Evolutionary conservation across 1,140 invertebrate genomes (phyloP), one percentile per base, ranked within the genome.

Genomic region (Drosophila seguyi): DNA sequence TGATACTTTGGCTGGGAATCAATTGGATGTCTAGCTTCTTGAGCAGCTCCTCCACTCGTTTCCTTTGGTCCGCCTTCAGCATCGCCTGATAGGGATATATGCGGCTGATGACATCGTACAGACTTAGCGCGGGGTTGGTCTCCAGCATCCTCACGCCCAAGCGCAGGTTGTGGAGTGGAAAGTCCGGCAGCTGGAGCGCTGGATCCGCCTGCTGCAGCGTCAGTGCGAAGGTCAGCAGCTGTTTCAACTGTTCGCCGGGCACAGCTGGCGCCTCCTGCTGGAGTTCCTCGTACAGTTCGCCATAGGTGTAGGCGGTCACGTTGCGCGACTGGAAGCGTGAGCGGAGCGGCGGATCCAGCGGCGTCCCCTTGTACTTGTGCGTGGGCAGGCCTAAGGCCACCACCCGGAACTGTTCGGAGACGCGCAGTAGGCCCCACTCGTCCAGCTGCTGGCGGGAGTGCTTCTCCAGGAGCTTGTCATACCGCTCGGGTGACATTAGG

Each of bases 241-340:
- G 94, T 72, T 95, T 95, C 13, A 97, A 67, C 91, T 95, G 95
- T 1, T 92, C 93, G 1, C 75, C 47, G 44, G 95, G 93, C 14
- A 94, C 94, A n/a, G 93, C 91, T 0, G 96, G 95, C 7, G 94
- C 94, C 22, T 94, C 75, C 1, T 93, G 90, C 4, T 93, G 94
- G 60, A 97, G 85, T 29, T 91, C 75, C 16, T 92, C 91, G 25
- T 96, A 80, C 44, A 95, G 94, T 77, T 96, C 95, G 94, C 96
- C 91, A 93, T 94, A 95, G 27, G 92, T 93, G 47, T 93, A 93
- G 34, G 94, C 93, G 52, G 95, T 93, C 29, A 99, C 95, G 93
- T 98, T 96, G 91, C 97, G 94, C 0, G 97, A 98, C 93, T 99
- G 99, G 93, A 99, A 99, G 57, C 99, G 94, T 0, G 98, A 99